Conservation (phyloP, 2,888 invertebrate genomes). For the Tiliacea aurago region DNA sequence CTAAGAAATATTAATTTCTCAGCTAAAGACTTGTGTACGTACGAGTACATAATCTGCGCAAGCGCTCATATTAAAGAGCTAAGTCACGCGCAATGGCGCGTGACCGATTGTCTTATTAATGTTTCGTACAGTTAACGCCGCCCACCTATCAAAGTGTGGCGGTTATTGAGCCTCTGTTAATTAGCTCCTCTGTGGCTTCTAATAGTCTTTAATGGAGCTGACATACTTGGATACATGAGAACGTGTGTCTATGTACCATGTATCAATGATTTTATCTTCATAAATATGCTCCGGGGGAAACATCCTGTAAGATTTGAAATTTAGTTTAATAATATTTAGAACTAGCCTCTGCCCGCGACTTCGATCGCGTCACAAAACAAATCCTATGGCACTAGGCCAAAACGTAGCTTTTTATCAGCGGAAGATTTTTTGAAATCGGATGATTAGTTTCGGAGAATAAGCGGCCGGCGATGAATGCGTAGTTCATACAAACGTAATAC, state of each 20-base stretch:
- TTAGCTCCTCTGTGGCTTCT: conserved; percentile 61
- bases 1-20: too few species aligned
- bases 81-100: conserved; percentile 65
- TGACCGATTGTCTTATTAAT: conserved; percentile 77
- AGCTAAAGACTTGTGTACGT: conserved; percentile 15
- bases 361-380: too few species aligned
- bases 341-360: too few species aligned
- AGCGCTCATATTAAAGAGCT: conserved; percentile 62
- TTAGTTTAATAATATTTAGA: background rate
- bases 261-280: background rate
- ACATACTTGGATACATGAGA: conserved; percentile 37
- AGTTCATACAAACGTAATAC: too few species aligned
- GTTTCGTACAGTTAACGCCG: conserved; percentile 75
- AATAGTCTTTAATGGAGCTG: conserved; percentile 54
- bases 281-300: background rate
- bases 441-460: too few species aligned
- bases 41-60: conserved; percentile 53
- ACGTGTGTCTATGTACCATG: background rate
- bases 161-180: conserved; percentile 69
- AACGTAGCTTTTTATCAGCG: too few species aligned
- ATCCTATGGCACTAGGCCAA: too few species aligned
- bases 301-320: background rate
- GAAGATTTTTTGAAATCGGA: too few species aligned
- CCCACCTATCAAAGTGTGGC: conserved; percentile 70
- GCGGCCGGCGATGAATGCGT: too few species aligned